Evolutionary conservation across 2,113 vertebrate species (phyloP).

Genomic region (Alces alces): DNA sequence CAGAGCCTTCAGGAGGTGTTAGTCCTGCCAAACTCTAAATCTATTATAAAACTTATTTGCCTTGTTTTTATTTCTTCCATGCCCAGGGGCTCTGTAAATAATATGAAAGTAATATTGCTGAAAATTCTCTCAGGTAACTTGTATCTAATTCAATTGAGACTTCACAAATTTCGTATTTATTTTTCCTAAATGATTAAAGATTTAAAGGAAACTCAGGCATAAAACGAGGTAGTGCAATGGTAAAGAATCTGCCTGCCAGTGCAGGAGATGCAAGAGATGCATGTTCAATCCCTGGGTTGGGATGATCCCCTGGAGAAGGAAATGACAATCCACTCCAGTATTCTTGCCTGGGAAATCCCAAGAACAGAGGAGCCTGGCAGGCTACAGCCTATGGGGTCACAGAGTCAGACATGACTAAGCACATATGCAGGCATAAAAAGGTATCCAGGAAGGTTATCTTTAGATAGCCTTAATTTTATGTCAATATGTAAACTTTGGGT

Average conservation of each 20-base stretch:
- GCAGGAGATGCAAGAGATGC: not conserved
- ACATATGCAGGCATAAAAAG: not conserved
- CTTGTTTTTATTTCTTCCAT: not conserved
- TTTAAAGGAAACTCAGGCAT: not conserved
- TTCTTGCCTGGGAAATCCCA: not conserved
- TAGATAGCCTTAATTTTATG: not conserved
- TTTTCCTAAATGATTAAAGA: slow-evolving; percentile 13
- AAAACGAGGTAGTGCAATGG: not conserved
- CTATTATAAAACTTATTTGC: not conserved
- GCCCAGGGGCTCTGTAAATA: not conserved
- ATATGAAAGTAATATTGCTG: not conserved
- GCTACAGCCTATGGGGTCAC: not conserved
- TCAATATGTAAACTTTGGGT: not conserved
- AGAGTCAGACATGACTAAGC: not conserved
- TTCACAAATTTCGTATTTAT: not conserved
- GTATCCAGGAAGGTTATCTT: not conserved
- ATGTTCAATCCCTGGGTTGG: not conserved
- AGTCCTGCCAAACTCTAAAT: not conserved
- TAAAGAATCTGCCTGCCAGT: not conserved
- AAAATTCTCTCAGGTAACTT: not conserved
- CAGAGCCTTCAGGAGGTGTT: not conserved
- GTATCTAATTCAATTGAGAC: not conserved
- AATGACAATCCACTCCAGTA: not conserved
- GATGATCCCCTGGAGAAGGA: not conserved
- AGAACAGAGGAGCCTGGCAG: not conserved